phyloP scores from a whole-genome alignment of 2,888 invertebrate genomes.

The Eristalis tenax region DNA sequence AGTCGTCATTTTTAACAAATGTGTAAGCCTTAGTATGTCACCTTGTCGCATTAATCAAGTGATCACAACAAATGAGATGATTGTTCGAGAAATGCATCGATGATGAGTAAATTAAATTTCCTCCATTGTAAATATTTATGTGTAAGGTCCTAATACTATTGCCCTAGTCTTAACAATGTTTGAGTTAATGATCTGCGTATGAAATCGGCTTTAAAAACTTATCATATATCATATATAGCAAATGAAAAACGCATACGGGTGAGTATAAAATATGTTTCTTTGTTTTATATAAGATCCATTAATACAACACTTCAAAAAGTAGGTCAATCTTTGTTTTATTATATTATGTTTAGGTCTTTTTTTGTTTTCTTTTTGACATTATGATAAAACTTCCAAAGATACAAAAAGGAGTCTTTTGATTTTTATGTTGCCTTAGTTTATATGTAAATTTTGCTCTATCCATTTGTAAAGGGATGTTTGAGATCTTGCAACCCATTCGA shows the following conservation, averaged over 20 bases:
- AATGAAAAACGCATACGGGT: background rate
- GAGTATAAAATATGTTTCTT: background rate
- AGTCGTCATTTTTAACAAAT: too few species aligned
- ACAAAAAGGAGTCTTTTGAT: constrained; percentile 1
- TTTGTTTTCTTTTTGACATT: background rate
- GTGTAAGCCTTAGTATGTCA: too few species aligned
- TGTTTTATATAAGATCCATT: background rate
- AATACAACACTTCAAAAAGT: background rate
- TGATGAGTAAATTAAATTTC: too few species aligned
- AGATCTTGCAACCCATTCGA: constrained; percentile 81
- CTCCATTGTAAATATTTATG: too few species aligned
- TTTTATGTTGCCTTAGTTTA: constrained; percentile 52
- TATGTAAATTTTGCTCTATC: constrained; percentile 80
- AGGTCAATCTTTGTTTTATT: background rate
- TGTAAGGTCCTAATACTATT: too few species aligned
- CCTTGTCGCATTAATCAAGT: too few species aligned
- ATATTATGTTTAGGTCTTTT: background rate
- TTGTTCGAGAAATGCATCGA: too few species aligned
- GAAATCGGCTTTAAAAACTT: background rate
- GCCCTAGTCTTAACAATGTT: too few species aligned
- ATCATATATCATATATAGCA: too few species aligned
- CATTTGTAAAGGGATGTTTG: constrained; percentile 81
- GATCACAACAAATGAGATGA: too few species aligned
- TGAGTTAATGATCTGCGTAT: too few species aligned
- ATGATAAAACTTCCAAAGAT: background rate